A percentile compares a stretch with the other conserved stretches of the same genome.
Evolutionary conservation across 2,797 vertebrate genomes (phyloP).

Genomic region (Gallirallus australis): DNA sequence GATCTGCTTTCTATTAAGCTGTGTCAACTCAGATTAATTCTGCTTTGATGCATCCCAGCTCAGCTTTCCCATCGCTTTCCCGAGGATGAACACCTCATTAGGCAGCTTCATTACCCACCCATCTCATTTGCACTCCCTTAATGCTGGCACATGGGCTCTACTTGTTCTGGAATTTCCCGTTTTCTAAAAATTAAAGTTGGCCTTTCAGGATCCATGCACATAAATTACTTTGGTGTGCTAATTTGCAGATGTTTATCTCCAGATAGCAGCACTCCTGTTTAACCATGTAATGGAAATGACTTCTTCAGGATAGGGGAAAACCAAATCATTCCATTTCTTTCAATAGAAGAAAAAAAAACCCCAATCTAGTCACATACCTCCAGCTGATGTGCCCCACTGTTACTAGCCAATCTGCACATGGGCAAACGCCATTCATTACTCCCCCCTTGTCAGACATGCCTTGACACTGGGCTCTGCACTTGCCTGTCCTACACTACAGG

Average conservation of each 20-base stretch:
- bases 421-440: accelerated
- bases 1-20: neutral
- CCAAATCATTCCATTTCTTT: neutral
- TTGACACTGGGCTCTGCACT: neutral
- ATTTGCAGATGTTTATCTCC: slow-evolving; percentile 63
- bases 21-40: neutral
- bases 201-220: slow-evolving; percentile 43
- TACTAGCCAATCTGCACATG: accelerated
- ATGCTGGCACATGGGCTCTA: slow-evolving; percentile 17
- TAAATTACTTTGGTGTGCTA: slow-evolving; percentile 34
- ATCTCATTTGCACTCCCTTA: neutral
- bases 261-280: slow-evolving; percentile 13
- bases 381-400: too few relatives aligned
- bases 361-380: neutral
- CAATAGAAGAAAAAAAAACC: neutral
- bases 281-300: slow-evolving; percentile 30
- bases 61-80: neutral
- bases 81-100: neutral
- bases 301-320: neutral
- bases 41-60: neutral
- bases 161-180: slow-evolving; percentile 58
- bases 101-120: slow-evolving; percentile 18
- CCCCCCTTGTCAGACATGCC: neutral
- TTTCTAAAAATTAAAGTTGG: slow-evolving; percentile 56
- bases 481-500: accelerated